These are phyloP conservation scores for Wiebesia pumilae DNA, from an alignment of 1,140 invertebrate genomes.

Conservation along the genomic window DNA sequence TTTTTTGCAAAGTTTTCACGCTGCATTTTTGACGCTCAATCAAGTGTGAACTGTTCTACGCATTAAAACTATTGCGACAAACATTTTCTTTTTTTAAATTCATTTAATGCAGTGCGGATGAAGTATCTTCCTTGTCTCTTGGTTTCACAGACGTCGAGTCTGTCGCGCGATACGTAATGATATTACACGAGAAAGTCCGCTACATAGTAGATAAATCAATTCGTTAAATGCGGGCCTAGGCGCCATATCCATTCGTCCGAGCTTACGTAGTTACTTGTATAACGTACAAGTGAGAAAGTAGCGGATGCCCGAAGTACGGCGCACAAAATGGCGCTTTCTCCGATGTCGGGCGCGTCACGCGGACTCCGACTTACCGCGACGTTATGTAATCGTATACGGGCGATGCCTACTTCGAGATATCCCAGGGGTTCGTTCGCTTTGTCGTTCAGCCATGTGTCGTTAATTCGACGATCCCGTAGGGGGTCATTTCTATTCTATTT, in stretches of 20 bases:
- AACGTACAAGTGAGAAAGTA: neutral
- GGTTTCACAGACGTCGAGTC: neutral
- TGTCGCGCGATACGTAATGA: neutral
- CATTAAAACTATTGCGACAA: neutral
- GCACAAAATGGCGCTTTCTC: conserved; percentile 26
- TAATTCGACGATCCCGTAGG: conserved; percentile 72
- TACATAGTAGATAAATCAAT: neutral
- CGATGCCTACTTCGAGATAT: conserved; percentile 59
- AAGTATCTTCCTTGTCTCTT: neutral
- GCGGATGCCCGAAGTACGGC: neutral
- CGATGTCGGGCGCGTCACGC: neutral
- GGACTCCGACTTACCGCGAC: neutral
- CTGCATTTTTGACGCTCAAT: neutral
- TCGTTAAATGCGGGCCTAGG: conserved; percentile 13
- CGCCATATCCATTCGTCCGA: conserved; percentile 46
- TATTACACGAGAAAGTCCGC: neutral
- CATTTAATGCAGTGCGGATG: neutral
- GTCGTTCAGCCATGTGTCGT: conserved; percentile 73
- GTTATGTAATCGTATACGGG: conserved; percentile 73
- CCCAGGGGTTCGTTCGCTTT: conserved; percentile 67
- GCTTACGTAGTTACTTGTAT: too few species aligned
- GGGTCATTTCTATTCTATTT: conserved; percentile 77
- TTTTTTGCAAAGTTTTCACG: too few species aligned
- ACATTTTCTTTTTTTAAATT: neutral
- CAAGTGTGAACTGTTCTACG: neutral